Evolutionary conservation across 2,888 invertebrate species (phyloP).

Genomic region (Petrolisthes manimaculis): DNA sequence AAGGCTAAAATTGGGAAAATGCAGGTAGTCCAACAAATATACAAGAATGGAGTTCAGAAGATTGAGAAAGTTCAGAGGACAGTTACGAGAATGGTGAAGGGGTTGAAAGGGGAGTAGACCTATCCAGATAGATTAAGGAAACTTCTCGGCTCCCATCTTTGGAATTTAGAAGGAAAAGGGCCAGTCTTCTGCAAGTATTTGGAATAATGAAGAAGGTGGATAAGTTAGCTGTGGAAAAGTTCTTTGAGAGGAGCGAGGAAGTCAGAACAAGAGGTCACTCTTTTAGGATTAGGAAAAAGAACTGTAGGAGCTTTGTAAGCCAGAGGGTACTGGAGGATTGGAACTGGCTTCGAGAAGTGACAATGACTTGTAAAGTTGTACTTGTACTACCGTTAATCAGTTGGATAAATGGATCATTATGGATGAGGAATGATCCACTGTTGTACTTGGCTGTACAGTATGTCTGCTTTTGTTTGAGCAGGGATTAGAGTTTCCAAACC

Average conservation of each 20-base stretch:
- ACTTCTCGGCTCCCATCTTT: background rate
- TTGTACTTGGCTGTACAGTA: too few relatives aligned
- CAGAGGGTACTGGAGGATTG: background rate
- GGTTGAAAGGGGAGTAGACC: background rate
- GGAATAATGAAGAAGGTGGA: too few relatives aligned
- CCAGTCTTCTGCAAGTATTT: background rate
- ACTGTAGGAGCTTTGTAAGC: background rate
- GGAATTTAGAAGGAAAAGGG: background rate
- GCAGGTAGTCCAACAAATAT: background rate
- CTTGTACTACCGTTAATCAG: background rate
- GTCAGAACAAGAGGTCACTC: background rate
- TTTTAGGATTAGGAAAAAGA: background rate
- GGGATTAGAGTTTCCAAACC: too few relatives aligned
- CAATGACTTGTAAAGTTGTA: background rate
- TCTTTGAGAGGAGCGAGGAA: background rate
- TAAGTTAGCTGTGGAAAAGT: background rate
- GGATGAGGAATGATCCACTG: background rate
- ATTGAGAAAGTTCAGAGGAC: background rate
- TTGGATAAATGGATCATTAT: conserved; percentile 10
- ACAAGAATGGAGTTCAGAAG: background rate
- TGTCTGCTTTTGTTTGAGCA: too few relatives aligned
- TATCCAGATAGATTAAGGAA: background rate
- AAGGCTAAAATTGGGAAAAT: background rate
- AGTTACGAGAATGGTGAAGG: background rate
- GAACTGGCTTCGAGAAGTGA: background rate